Percentiles rank a stretch among this genome's conserved stretches.
These are phyloP conservation scores for Poeciliopsis occidentalis DNA, from an alignment of 2,113 vertebrate species.

Conservation along the genomic window DNA sequence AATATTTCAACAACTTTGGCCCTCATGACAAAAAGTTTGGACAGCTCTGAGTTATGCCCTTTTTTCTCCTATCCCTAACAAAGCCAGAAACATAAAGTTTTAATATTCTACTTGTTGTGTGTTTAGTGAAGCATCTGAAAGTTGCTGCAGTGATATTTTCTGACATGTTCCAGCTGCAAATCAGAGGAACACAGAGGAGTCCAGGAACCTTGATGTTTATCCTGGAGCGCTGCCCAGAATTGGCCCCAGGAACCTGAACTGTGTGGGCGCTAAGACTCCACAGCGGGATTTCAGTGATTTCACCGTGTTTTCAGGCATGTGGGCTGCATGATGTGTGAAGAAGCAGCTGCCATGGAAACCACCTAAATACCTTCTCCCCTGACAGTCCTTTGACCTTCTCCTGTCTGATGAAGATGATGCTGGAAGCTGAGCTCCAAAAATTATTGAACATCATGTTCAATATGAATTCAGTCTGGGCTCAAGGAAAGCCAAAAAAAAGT, in stretches of 20 bases:
- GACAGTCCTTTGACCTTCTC: slow-evolving; percentile 30
- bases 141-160: neutral
- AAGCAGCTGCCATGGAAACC: slow-evolving; percentile 57
- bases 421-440: slow-evolving; percentile 2
- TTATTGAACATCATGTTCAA: too few relatives aligned
- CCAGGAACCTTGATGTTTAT: neutral
- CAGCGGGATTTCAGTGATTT: neutral
- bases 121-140: neutral
- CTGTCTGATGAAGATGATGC: slow-evolving; percentile 1
- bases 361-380: slow-evolving; percentile 18
- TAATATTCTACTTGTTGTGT: neutral
- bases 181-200: neutral
- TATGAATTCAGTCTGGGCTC: too few relatives aligned
- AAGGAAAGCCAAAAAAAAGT: too few relatives aligned
- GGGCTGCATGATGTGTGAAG: slow-evolving; percentile 40
- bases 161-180: neutral
- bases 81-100: neutral
- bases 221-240: slow-evolving; percentile 39
- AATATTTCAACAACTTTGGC: too few relatives aligned
- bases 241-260: slow-evolving; percentile 28
- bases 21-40: too few relatives aligned
- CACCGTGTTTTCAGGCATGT: slow-evolving; percentile 21
- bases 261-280: slow-evolving; percentile 45
- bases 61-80: neutral
- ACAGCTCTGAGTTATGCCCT: too few relatives aligned